Base-by-base conservation (phyloP, 2,888 invertebrate species). In the Monoplex corrugatus region DNA sequence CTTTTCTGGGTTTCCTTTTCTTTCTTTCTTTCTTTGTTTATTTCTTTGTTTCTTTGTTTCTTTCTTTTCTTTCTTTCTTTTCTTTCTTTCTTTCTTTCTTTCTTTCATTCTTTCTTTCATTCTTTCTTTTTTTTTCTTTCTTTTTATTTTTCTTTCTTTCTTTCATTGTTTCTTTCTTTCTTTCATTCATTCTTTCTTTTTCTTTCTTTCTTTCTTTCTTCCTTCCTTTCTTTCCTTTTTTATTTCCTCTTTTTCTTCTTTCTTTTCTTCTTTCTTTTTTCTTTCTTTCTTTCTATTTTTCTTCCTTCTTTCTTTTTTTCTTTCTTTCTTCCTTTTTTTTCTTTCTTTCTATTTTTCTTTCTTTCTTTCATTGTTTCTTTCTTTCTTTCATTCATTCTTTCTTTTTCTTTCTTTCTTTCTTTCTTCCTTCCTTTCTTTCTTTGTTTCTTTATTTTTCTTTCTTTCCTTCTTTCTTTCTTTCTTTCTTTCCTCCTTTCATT, bases 151-250 rank as follows among this genome's bases (percentile, higher is more conserved):
- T n/a, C 68, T n/a, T 32, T 68, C 68, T n/a, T 32, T 68, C 68
- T n/a, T 28, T n/a, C 68, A n/a, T 32, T n/a, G 8, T n/a, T 32
- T 68, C 68, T 68, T 32, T 68, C 68, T 68, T 32, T 68, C 68
- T n/a, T 32, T n/a, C 32, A 32, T n/a, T 32, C 75, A 28, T 32
- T 50, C 78, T 35, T 45, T 35, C 78, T 38, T 5, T 78, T 50
- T 45, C 75, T 45, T 45, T 78, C 45, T 32, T 45, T 45, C 87
- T 75, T 43, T 87, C 87, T 87, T 75, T 63, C 63, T 23, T n/a
- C 28, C 10, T n/a, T 32, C 32, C 68, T 2, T n/a, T 2, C 28
- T 32, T 68, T 32, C 28, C n/a, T n/a, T 32, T 68, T 32, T n/a
- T 28, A 8, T 28, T n/a, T 28, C 28, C n/a, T n/a, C 68, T n/a